phyloP scores from a whole-genome alignment of 2,113 vertebrate species.

The Sorex fumeus region DNA sequence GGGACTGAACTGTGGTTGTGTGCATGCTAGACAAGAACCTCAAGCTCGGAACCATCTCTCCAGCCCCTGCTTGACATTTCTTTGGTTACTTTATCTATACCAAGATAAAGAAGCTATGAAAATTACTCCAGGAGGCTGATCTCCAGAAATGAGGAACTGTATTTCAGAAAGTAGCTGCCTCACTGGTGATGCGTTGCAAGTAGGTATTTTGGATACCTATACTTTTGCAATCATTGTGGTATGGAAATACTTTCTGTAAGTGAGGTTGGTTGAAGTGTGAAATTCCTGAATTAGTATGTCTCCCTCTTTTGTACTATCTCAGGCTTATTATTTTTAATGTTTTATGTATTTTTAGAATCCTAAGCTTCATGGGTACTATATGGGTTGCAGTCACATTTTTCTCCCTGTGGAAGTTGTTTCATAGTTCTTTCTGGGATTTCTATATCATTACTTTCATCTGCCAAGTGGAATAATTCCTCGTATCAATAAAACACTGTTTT shows the following conservation, averaged over 20 bases:
- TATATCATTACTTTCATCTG: background rate
- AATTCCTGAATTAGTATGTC: background rate
- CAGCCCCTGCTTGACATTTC: background rate
- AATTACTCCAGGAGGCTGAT: background rate
- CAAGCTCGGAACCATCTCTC: too few relatives aligned
- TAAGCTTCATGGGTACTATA: background rate
- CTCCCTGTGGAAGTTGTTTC: background rate
- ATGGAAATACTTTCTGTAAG: constrained; percentile 4
- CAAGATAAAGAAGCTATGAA: background rate
- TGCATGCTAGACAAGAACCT: too few relatives aligned
- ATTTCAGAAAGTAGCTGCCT: background rate
- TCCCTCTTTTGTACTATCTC: background rate
- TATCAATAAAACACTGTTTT: constrained; percentile 1
- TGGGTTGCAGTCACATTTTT: background rate
- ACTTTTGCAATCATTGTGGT: background rate
- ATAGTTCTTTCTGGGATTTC: background rate
- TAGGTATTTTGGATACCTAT: constrained; percentile 26
- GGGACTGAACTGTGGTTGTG: too few relatives aligned
- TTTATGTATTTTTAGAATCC: background rate
- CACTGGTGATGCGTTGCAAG: background rate
- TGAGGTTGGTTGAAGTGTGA: background rate
- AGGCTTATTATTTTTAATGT: background rate
- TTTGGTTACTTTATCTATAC: background rate
- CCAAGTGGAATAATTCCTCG: background rate
- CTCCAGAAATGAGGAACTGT: background rate